phyloP scores from a whole-genome alignment of 1,140 invertebrate genomes.

The Scaptomyza montana region DNA sequence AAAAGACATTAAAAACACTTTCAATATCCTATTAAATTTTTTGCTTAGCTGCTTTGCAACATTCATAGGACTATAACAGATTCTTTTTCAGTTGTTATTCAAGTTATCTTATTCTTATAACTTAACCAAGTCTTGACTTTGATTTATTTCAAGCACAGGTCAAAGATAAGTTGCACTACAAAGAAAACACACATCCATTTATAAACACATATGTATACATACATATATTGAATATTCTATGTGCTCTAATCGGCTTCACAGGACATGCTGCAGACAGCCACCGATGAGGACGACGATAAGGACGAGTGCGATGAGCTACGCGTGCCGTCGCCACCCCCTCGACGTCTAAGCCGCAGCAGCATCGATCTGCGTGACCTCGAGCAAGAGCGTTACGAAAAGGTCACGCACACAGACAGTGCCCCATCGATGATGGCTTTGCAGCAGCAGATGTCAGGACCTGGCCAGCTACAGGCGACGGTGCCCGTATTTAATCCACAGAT shows the following conservation, averaged over 20 bases:
- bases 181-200: background rate
- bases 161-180: background rate
- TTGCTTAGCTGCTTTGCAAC: too few relatives aligned
- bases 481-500: constrained; percentile 70
- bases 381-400: constrained; percentile 82
- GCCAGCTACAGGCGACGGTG: constrained; percentile 64
- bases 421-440: constrained; percentile 83
- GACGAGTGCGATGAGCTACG: constrained; percentile 83
- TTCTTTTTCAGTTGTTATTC: too few relatives aligned
- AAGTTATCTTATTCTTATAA: background rate
- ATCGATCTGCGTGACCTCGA: constrained; percentile 83
- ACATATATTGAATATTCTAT: background rate
- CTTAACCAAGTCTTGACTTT: background rate
- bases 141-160: background rate
- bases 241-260: constrained; percentile 39
- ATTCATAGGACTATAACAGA: too few relatives aligned
- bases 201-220: too few relatives aligned
- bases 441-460: constrained; percentile 47
- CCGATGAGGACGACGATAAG: constrained; percentile 82
- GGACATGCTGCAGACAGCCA: constrained; percentile 80
- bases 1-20: too few relatives aligned
- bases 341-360: constrained; percentile 82
- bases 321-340: constrained; percentile 80
- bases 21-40: too few relatives aligned
- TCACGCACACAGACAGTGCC: constrained; percentile 82